Evolutionary conservation across 1,140 invertebrate species (phyloP).

Genomic region (Dendrolimus kikuchii): DNA sequence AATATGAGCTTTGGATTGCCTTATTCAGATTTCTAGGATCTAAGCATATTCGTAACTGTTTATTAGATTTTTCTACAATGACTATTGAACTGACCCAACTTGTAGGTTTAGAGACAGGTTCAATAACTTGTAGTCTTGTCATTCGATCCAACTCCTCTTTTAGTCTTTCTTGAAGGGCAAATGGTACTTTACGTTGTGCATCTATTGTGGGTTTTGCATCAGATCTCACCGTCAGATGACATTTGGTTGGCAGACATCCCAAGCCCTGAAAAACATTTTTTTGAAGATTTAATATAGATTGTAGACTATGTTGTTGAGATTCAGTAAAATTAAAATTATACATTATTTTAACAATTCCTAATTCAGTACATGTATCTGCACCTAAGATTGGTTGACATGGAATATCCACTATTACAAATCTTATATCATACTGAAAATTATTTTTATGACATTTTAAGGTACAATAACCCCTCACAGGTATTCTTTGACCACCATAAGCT

Average conservation of each 20-base stretch:
- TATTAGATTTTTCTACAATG: constrained; percentile 2
- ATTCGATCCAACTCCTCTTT: not conserved
- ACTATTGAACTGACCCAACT: not conserved
- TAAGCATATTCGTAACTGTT: not conserved
- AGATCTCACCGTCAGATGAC: not conserved
- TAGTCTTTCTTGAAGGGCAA: not conserved
- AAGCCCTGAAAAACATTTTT: constrained; percentile 1
- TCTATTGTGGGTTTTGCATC: not conserved
- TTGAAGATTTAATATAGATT: not conserved
- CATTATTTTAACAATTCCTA: not conserved
- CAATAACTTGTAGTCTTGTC: not conserved
- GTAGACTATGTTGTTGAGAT: not conserved
- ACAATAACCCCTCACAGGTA: not conserved
- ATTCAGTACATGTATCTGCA: not conserved
- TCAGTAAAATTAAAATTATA: not conserved
- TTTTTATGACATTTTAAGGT: constrained; percentile 1
- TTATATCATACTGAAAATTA: not conserved
- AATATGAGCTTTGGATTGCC: not conserved
- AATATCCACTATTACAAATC: not conserved
- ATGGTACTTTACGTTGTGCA: not conserved
- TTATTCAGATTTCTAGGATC: not conserved
- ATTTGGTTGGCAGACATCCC: not conserved
- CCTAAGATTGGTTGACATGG: not conserved
- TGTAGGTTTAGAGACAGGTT: constrained; percentile 1
- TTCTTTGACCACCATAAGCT: not conserved